A percentile compares a stretch with the other conserved stretches of the same genome.
phyloP scores from a whole-genome alignment of 2,888 invertebrate genomes.

The Parascotia fuliginaria region DNA sequence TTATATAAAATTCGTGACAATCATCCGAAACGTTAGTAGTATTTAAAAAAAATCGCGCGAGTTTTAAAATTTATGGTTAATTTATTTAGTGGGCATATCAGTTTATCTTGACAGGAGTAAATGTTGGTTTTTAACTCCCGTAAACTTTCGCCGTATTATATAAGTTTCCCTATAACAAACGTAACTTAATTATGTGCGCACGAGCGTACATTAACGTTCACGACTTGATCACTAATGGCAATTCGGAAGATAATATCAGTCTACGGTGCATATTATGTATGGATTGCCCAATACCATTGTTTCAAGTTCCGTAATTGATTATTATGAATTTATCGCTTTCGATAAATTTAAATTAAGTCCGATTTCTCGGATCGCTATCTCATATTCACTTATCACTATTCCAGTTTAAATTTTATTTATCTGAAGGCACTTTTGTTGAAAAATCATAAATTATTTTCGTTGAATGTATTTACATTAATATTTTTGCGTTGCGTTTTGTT shows the following conservation, averaged over 20 bases:
- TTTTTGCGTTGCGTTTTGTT: neutral
- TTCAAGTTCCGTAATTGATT: conserved; percentile 55
- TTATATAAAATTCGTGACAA: conserved; percentile 55
- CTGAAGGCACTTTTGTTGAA: neutral
- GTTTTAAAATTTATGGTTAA: conserved; percentile 22
- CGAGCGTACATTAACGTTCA: conserved; percentile 73
- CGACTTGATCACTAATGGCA: conserved; percentile 66
- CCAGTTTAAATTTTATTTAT: conserved; percentile 1
- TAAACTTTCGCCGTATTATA: conserved; percentile 39
- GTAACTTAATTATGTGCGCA: conserved; percentile 66
- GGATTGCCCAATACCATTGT: conserved; percentile 67
- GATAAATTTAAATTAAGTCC: conserved; percentile 21
- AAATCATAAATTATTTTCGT: neutral
- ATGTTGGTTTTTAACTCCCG: conserved; percentile 1
- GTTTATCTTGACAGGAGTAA: conserved; percentile 7
- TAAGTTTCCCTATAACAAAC: conserved; percentile 39
- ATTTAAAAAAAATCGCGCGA: conserved; percentile 34
- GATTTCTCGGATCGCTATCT: conserved; percentile 2
- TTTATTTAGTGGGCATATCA: conserved; percentile 19
- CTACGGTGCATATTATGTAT: conserved; percentile 47
- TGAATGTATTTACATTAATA: neutral
- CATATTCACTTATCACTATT: conserved; percentile 6
- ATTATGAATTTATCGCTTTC: conserved; percentile 48
- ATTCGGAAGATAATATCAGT: conserved; percentile 67
- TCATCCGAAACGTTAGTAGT: conserved; percentile 50